Percentiles rank a stretch among this genome's conserved stretches.
Evolutionary conservation across 2,113 vertebrate species (phyloP).

Genomic region (Amphiprion ocellaris): DNA sequence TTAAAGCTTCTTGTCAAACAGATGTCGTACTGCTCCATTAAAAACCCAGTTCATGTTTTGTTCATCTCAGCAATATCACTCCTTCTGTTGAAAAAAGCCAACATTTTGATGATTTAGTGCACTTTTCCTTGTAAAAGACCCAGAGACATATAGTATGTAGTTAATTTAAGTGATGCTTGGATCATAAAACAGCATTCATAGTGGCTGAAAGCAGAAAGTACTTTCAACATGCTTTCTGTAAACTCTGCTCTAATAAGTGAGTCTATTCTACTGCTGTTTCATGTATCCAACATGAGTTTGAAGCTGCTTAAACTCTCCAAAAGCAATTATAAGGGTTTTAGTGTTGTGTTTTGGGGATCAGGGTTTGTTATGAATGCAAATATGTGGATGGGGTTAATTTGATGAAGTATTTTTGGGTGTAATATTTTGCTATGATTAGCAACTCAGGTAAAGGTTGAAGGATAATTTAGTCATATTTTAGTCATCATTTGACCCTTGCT

Average conservation of each 20-base stretch:
- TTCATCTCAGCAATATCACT: conserved; percentile 24
- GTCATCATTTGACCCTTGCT: conserved; percentile 54
- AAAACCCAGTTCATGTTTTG: conserved; percentile 20
- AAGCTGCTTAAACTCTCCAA: conserved; percentile 64
- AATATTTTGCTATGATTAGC: conserved; percentile 52
- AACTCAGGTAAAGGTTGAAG: conserved; percentile 76
- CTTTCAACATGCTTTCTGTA: conserved; percentile 11
- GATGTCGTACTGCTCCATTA: conserved; percentile 2
- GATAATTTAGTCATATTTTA: conserved; percentile 29
- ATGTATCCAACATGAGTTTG: conserved; percentile 36
- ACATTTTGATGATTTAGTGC: conserved; percentile 40
- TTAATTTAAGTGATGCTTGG: conserved; percentile 29
- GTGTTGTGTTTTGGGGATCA: conserved; percentile 12
- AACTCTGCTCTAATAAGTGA: conserved; percentile 16
- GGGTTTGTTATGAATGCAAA: conserved; percentile 28
- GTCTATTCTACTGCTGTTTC: conserved; percentile 37
- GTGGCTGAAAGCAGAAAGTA: not conserved
- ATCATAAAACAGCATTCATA: conserved; percentile 36
- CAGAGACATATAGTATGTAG: conserved; percentile 44
- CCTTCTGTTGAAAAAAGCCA: conserved; percentile 4
- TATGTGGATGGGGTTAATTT: conserved; percentile 18
- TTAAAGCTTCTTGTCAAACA: conserved; percentile 6
- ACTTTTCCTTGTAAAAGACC: conserved; percentile 45
- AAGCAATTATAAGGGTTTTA: conserved; percentile 53
- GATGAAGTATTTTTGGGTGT: conserved; percentile 37